These are phyloP conservation scores for Corythornis vintsioides DNA, from an alignment of 2,113 vertebrate species.

Conservation along the genomic window DNA sequence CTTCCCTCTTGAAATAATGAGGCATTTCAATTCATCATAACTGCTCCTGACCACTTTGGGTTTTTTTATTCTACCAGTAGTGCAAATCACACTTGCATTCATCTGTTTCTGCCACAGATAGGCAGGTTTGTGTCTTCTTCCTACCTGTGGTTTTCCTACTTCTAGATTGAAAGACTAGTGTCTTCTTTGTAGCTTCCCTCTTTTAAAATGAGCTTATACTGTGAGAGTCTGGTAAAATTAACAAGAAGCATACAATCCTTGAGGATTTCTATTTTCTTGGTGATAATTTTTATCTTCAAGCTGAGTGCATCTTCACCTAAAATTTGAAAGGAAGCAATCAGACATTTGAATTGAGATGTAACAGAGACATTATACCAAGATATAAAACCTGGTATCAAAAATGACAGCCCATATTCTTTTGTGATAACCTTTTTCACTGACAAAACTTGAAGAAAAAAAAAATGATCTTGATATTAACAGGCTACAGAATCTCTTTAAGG, in stretches of 20 bases:
- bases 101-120: neutral
- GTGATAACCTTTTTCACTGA: neutral
- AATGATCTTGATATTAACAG: neutral
- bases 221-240: neutral
- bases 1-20: neutral
- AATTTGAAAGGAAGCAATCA: constrained; percentile 15
- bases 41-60: neutral
- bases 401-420: neutral
- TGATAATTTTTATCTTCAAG: neutral
- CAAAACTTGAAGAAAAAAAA: neutral
- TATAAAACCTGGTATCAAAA: neutral
- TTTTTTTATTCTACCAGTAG: neutral
- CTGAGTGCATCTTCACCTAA: neutral
- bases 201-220: neutral
- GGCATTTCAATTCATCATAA: neutral
- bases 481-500: neutral
- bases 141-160: neutral
- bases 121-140: neutral
- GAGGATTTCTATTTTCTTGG: neutral
- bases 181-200: neutral
- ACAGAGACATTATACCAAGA: neutral
- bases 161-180: neutral
- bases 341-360: neutral
- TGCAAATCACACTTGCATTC: neutral
- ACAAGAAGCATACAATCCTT: neutral